Evolutionary conservation across 2,797 vertebrate species (phyloP).

Genomic region (Eremophila alpestris): DNA sequence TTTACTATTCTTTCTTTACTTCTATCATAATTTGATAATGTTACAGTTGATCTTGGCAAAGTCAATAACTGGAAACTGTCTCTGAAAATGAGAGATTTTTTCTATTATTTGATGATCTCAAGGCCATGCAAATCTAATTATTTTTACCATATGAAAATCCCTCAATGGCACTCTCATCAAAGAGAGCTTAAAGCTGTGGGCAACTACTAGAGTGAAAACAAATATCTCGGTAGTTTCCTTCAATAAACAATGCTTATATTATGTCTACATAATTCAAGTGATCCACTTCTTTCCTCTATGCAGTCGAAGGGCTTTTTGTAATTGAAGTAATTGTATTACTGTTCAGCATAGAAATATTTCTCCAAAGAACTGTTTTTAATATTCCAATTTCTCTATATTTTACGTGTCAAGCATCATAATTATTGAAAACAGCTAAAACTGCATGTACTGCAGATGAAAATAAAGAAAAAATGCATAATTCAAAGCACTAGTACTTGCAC

Average conservation of each 20-base stretch:
- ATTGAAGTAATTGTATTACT: neutral
- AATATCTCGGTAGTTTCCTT: neutral
- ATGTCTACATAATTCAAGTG: neutral
- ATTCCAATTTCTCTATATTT: neutral
- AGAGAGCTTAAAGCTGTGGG: neutral
- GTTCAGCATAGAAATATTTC: neutral
- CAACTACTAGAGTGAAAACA: neutral
- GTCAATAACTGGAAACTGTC: neutral
- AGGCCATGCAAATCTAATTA: neutral
- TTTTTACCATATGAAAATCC: neutral
- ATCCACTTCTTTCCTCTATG: neutral
- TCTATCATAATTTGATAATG: neutral
- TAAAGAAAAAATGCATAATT: neutral
- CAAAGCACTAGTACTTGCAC: neutral
- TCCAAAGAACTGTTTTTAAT: neutral
- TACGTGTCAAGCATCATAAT: neutral
- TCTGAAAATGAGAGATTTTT: neutral
- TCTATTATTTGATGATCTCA: neutral
- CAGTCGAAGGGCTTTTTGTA: neutral
- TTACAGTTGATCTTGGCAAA: neutral
- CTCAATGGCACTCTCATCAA: neutral
- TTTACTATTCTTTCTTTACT: neutral
- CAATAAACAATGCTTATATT: neutral
- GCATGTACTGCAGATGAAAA: neutral
- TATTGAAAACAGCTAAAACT: neutral